Evolutionary conservation across 2,113 vertebrate species (phyloP).

Genomic region (Delphinus delphis): DNA sequence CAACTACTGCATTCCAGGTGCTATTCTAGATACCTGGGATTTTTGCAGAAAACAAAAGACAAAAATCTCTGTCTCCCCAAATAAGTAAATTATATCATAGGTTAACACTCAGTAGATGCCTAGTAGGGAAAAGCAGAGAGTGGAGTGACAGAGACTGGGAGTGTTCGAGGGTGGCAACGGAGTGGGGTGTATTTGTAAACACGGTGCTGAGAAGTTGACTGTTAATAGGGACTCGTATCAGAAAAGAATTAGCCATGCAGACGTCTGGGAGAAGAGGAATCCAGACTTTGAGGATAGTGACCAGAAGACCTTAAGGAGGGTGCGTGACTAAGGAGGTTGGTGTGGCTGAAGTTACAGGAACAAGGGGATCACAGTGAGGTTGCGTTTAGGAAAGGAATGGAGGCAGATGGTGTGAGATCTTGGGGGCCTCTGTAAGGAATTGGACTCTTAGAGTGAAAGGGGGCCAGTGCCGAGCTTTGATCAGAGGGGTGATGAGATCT

Average conservation of each 20-base stretch:
- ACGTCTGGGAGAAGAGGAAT: background rate
- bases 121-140: background rate
- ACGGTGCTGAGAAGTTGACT: background rate
- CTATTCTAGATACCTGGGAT: background rate
- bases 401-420: background rate
- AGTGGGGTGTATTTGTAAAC: background rate
- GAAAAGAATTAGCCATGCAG: background rate
- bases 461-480: background rate
- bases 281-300: background rate
- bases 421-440: background rate
- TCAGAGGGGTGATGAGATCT: background rate
- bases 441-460: background rate
- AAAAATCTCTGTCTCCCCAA: background rate
- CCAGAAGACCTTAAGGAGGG: background rate
- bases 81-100: background rate
- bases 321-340: background rate
- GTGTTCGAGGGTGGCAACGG: accelerated
- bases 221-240: background rate
- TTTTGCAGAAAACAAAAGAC: background rate
- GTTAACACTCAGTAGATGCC: background rate
- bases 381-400: background rate
- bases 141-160: background rate
- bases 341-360: background rate
- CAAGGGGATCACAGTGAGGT: accelerated
- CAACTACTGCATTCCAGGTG: background rate